A percentile compares a stretch with the other conserved stretches of the same genome.
phyloP scores from a whole-genome alignment of 2,888 invertebrate genomes.

The Eristalis tenax region DNA sequence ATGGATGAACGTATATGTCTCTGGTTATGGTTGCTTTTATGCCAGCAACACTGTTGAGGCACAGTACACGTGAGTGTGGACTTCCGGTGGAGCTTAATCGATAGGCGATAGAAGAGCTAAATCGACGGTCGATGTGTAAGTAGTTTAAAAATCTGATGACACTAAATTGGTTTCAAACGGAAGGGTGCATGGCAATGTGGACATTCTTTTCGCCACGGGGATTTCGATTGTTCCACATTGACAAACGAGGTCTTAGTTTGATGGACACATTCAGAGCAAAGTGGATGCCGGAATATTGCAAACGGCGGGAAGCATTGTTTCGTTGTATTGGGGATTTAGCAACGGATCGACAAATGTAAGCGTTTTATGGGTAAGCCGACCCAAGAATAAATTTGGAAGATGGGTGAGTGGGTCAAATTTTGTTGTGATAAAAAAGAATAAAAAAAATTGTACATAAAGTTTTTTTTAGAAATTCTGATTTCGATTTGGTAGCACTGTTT shows the following conservation, averaged over 20 bases:
- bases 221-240: background rate
- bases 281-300: no score
- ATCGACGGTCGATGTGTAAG: background rate
- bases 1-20: background rate
- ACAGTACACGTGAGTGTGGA: background rate
- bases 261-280: background rate
- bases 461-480: no score
- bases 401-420: no score
- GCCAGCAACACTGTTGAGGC: background rate
- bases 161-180: background rate
- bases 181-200: background rate
- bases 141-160: background rate
- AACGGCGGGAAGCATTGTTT: no score
- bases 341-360: no score
- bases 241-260: background rate
- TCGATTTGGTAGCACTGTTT: no score
- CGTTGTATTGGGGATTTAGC: no score
- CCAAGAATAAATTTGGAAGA: no score
- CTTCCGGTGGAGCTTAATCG: background rate
- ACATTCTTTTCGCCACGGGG: background rate
- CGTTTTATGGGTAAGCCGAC: no score
- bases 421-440: no score
- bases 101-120: background rate
- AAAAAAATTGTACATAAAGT: no score
- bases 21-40: conserved; percentile 12